Percentiles rank a stretch among this genome's conserved stretches.
These are phyloP conservation scores for Teleopsis dalmanni DNA, from an alignment of 1,140 invertebrate species.

Conservation along the genomic window DNA sequence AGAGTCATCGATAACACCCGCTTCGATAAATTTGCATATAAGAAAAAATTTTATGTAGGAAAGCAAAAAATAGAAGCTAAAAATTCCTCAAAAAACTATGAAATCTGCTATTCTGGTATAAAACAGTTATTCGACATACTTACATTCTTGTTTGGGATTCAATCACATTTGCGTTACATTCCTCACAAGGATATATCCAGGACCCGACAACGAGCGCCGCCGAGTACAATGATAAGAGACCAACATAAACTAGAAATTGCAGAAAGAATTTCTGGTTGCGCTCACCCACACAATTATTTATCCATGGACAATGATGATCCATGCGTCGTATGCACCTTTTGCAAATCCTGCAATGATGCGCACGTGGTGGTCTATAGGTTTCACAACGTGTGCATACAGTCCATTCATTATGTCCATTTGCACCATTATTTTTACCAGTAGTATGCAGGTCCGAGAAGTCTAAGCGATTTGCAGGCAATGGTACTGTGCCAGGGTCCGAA, in stretches of 20 bases:
- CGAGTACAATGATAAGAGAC: constrained; percentile 60
- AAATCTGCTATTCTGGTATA: not conserved
- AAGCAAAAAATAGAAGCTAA: not conserved
- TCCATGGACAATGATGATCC: constrained; percentile 86
- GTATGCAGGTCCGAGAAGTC: constrained; percentile 81
- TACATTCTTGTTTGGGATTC: constrained; percentile 71
- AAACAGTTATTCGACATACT: constrained; percentile 39
- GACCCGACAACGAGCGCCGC: constrained; percentile 63
- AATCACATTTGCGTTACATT: constrained; percentile 59
- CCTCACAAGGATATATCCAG: constrained; percentile 66
- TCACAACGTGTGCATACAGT: constrained; percentile 79
- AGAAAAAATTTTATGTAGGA: too few relatives aligned
- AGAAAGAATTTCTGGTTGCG: constrained; percentile 91
- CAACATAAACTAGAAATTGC: constrained; percentile 81
- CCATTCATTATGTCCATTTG: constrained; percentile 67
- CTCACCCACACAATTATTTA: constrained; percentile 91
- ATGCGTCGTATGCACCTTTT: constrained; percentile 77
- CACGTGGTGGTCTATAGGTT: constrained; percentile 73
- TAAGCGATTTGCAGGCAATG: constrained; percentile 67
- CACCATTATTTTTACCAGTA: constrained; percentile 47
- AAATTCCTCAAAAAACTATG: not conserved
- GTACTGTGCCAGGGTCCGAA: constrained; percentile 83
- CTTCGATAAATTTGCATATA: too few relatives aligned
- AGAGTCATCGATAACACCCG: too few relatives aligned
- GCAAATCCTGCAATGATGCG: constrained; percentile 86